These are phyloP conservation scores for Micrasema minimum DNA, from an alignment of 1,140 invertebrate genomes.

Conservation along the genomic window DNA sequence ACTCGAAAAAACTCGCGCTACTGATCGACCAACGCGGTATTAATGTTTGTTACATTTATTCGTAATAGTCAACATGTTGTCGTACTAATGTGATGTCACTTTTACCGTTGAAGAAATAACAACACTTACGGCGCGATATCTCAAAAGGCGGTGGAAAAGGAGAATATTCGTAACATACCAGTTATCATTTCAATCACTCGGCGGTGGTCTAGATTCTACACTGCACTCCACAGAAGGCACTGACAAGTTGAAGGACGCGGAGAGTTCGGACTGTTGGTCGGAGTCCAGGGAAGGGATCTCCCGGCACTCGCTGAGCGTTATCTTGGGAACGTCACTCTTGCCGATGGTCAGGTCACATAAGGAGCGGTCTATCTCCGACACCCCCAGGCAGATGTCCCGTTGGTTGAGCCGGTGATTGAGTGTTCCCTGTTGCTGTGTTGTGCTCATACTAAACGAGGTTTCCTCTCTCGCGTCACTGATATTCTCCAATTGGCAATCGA, in stretches of 20 bases:
- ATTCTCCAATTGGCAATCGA: constrained; percentile 33
- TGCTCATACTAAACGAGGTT: constrained; percentile 60
- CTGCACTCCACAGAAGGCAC: constrained; percentile 62
- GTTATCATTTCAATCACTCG: constrained; percentile 17
- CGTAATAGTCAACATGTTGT: constrained; percentile 1
- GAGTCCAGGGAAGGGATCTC: constrained; percentile 47
- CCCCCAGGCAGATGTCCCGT: constrained; percentile 46
- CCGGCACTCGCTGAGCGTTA: constrained; percentile 66
- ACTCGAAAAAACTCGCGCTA: too few species aligned
- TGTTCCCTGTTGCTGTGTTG: constrained; percentile 56
- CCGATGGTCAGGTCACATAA: constrained; percentile 60
- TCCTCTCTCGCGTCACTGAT: constrained; percentile 55
- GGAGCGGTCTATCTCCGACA: constrained; percentile 59
- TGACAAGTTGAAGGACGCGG: constrained; percentile 57
- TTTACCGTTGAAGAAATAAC: constrained; percentile 1
- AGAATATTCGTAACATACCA: constrained; percentile 27
- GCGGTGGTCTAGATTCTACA: constrained; percentile 60
- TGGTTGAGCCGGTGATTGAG: constrained; percentile 54
- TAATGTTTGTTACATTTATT: neutral
- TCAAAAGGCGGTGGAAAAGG: constrained; percentile 26
- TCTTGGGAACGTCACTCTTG: constrained; percentile 60
- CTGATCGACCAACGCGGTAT: neutral
- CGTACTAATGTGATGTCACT: neutral
- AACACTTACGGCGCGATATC: constrained; percentile 41
- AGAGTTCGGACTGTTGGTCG: neutral